Evolutionary conservation across 2,113 vertebrate species (phyloP).

Genomic region (Poeciliopsis turrubarensis): DNA sequence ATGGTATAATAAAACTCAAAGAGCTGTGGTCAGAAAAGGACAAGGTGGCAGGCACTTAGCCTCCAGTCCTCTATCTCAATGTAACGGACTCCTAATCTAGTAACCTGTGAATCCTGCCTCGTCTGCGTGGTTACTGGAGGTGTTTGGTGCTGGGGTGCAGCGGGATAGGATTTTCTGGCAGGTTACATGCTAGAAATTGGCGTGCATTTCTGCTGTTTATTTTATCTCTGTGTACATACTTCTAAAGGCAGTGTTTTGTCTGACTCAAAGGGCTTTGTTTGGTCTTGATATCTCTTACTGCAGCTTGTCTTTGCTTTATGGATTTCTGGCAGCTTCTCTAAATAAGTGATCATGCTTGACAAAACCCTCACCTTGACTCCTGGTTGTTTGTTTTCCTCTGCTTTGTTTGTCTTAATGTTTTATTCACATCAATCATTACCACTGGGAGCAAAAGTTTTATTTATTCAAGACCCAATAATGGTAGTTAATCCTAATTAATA

Average conservation of each 20-base stretch:
- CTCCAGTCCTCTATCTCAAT: constrained; percentile 63
- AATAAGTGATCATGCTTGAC: constrained; percentile 80
- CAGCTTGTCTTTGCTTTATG: constrained; percentile 84
- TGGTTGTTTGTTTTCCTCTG: constrained; percentile 60
- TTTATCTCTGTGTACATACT: constrained; percentile 83
- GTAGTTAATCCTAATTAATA: constrained; percentile 56
- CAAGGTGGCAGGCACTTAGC: constrained; percentile 44
- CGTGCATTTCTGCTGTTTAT: constrained; percentile 65
- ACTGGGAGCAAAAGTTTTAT: constrained; percentile 26
- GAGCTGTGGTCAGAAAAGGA: constrained; percentile 37
- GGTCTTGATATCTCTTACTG: constrained; percentile 83
- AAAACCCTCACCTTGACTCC: constrained; percentile 79
- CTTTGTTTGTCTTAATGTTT: constrained; percentile 62
- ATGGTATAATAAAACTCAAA: constrained; percentile 44
- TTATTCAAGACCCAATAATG: constrained; percentile 56
- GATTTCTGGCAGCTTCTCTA: constrained; percentile 82
- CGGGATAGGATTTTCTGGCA: constrained; percentile 66
- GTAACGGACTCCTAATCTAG: constrained; percentile 68
- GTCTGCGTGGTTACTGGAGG: constrained; percentile 72
- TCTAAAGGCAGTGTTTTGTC: constrained; percentile 83
- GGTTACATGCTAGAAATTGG: constrained; percentile 73
- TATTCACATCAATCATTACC: constrained; percentile 38
- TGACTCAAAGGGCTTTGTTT: constrained; percentile 81
- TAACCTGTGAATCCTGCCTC: constrained; percentile 64
- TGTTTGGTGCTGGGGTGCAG: constrained; percentile 13